Base-by-base conservation (phyloP, 1,140 invertebrate genomes). In the Sarcophaga bullata region DNA sequence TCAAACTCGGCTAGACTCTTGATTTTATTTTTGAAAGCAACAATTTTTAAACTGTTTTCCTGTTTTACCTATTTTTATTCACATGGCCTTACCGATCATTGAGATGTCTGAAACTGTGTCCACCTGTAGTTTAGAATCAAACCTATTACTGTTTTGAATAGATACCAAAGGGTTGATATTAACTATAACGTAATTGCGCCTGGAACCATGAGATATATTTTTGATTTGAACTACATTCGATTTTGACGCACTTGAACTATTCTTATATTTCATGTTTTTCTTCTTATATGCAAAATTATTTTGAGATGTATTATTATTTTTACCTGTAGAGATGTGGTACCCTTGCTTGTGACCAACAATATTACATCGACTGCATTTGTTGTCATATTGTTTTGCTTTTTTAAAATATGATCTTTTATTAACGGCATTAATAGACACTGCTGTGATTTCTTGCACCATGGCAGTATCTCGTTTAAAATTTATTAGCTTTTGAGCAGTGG, bases 171-270 rank as follows among this genome's bases (percentile, higher is more conserved):
- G 54, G 7, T 58, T 58, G 54, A 15, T 58, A 58, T 58, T 58
- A 15, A 58, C 54, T 8, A 13, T 58, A 15, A 58, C 54, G 13
- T 58, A 58, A 13, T 58, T 58, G 5, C 54, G 54, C 7, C 54
- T 58, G 9, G 54, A n/a, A 15, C 13, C 9, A 58, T 13, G n/a
- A 13, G 9, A 13, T 58, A n/a, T n/a, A n/a, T n/a, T n/a, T 8
- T 58, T 58, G 54, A 58, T 58, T 58, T 15, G 54, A 58, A 58
- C 54, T 13, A 58, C 54, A 58, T 58, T 58, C n/a, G 54, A 58
- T 58, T 58, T 58, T 58, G 54, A 15, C 9, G 54, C 9, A 15
- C 54, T 15, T 58, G 54, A 58, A 5, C n/a, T 58, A 15, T 15
- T 58, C 54, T 58, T 58, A 5, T 58, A 15, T 17, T 62, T 62